These are phyloP conservation scores for Hippocampus comes DNA, from an alignment of 2,113 vertebrate genomes.

Conservation along the genomic window DNA sequence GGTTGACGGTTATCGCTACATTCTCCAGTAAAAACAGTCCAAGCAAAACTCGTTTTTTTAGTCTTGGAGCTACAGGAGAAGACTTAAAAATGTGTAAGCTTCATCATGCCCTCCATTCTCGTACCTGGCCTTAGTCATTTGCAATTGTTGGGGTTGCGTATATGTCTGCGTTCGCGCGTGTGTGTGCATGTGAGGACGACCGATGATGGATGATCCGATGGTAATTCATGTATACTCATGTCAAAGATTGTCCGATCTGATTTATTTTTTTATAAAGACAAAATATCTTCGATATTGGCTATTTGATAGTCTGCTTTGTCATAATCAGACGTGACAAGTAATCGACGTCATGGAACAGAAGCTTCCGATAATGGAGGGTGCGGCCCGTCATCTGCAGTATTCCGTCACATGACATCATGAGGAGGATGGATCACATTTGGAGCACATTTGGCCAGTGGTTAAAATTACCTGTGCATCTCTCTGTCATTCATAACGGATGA, in stretches of 20 bases:
- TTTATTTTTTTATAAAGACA: conserved; percentile 76
- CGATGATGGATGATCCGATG: conserved; percentile 39
- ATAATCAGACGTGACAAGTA: conserved; percentile 42
- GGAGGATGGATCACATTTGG: conserved; percentile 20
- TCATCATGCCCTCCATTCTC: conserved; percentile 64
- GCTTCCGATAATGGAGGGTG: conserved; percentile 30
- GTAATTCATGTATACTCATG: conserved; percentile 52
- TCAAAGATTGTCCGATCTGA: conserved; percentile 60
- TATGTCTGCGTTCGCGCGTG: conserved; percentile 29
- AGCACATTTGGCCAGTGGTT: conserved; percentile 14
- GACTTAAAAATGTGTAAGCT: conserved; percentile 65
- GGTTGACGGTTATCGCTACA: conserved; percentile 24
- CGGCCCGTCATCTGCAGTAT: conserved; percentile 29
- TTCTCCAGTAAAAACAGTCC: conserved; percentile 26
- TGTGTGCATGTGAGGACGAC: conserved; percentile 32
- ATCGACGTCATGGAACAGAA: conserved; percentile 41
- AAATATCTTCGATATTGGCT: conserved; percentile 52
- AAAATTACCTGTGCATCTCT: conserved; percentile 25
- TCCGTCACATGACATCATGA: conserved; percentile 26
- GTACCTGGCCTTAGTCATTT: conserved; percentile 78
- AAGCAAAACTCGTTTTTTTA: conserved; percentile 52
- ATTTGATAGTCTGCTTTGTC: conserved; percentile 55
- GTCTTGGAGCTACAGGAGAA: conserved; percentile 61
- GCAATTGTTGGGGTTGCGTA: conserved; percentile 47
- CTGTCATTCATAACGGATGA: conserved; percentile 23